Evolutionary conservation across 2,113 vertebrate species (phyloP), one percentile per base, ranked within the genome.

Genomic region (Syngnathus floridae): DNA sequence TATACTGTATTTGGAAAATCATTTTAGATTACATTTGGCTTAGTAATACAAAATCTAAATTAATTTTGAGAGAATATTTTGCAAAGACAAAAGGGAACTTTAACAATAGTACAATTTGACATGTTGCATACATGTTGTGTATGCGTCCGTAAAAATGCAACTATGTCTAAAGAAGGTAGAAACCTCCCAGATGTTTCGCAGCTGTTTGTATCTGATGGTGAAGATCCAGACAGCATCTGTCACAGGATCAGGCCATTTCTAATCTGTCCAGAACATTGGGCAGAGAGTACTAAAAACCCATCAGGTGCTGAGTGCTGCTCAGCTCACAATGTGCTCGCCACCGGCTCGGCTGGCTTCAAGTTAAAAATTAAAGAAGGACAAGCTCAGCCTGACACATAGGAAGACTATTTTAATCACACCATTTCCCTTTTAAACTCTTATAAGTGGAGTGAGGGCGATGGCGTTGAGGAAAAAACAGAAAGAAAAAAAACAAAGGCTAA

Each of bases 171-270:
- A 70, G 69, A 83, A 87, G 80, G 83, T 85, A 79, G 78, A 84
- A 84, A 86, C 77, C 73, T 57, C 76, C 88, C 93, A 94, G 91
- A 92, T 95, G 93, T 91, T 89, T 79, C 84, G 94, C 93, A 95
- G 92, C 92, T 93, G 93, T 87, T 66, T 68, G 67, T 76, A 90
- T 85, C 72, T 88, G 90, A 84, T 88, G 84, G 88, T 86, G 91
- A 92, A 84, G 91, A 92, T 91, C 89, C 88, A 90, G 88, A 88
- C 89, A 90, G 90, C 89, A 80, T 91, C 89, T 92, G 92, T 93
- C 91, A 91, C 86, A 81, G 85, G 84, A 66, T 66, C 89, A 86
- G 38, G 38, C 37, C 89, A 83, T 90, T 90, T 91, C 89, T 87
- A 88, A 91, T 90, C 92, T 92, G 89, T 88, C 87, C 91, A 84